These are phyloP conservation scores for Drosophila limbata DNA, from an alignment of 2,888 invertebrate species.

Conservation along the genomic window DNA sequence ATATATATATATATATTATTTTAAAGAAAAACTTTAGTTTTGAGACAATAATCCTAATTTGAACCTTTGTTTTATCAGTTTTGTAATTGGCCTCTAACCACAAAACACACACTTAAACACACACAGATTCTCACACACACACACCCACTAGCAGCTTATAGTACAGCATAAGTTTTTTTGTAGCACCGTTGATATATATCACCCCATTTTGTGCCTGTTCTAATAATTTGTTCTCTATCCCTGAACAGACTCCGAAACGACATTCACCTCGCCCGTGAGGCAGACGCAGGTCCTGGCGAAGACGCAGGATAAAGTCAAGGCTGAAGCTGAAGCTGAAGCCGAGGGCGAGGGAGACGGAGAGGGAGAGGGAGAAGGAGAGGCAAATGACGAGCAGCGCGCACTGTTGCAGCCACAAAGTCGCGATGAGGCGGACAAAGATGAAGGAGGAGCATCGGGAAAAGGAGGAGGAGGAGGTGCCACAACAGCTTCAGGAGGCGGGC, in stretches of 20 bases:
- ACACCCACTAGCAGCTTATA: constrained; percentile 55
- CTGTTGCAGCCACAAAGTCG: constrained; percentile 72
- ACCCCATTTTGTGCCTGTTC: not conserved
- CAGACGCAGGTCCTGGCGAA: constrained; percentile 66
- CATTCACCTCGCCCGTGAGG: constrained; percentile 83
- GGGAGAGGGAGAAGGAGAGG: constrained; percentile 72
- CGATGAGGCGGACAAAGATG: constrained; percentile 30
- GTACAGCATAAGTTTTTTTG: constrained; percentile 58
- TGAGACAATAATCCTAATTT: not conserved
- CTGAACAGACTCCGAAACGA: constrained; percentile 84
- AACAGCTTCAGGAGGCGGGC: constrained; percentile 53
- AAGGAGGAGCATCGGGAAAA: constrained; percentile 16
- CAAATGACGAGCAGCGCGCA: constrained; percentile 85
- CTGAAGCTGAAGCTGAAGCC: constrained; percentile 44
- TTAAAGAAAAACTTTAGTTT: no score
- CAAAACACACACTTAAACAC: constrained; percentile 11
- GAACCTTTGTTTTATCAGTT: not conserved
- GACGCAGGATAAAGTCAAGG: constrained; percentile 36
- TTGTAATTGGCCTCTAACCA: constrained; percentile 38
- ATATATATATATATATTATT: no score
- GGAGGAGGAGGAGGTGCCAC: constrained; percentile 51
- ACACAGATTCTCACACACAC: constrained; percentile 18
- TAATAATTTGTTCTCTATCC: constrained; percentile 30
- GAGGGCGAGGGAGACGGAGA: constrained; percentile 69
- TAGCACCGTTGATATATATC: constrained; percentile 32